These are phyloP conservation scores for Anguilla marmorata DNA, from an alignment of 2,797 vertebrate species.

Conservation along the genomic window DNA sequence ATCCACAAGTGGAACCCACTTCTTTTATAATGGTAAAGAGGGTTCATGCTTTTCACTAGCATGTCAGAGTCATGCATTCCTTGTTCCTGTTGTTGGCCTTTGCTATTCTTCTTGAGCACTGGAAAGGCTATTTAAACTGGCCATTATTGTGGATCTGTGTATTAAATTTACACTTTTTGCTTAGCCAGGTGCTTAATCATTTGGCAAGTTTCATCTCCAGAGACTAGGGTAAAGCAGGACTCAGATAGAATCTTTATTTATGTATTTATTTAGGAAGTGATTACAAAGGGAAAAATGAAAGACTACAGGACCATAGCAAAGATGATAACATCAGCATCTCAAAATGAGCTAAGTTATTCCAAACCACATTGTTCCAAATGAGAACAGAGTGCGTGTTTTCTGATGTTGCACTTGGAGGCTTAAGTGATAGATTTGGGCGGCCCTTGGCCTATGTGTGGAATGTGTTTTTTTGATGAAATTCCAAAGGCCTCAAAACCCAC, in stretches of 20 bases:
- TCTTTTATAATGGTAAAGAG: too few relatives aligned
- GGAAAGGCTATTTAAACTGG: too few relatives aligned
- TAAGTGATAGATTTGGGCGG: neutral
- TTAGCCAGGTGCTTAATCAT: conserved; percentile 4
- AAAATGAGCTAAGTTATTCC: neutral
- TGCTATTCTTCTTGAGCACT: neutral
- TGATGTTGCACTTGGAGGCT: neutral
- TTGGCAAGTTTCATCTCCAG: conserved; percentile 4
- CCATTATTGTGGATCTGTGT: too few relatives aligned
- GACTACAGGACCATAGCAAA: neutral
- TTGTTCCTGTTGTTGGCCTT: neutral
- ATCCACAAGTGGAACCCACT: too few relatives aligned
- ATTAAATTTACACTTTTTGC: too few relatives aligned
- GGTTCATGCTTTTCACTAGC: too few relatives aligned
- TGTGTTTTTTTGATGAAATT: neutral
- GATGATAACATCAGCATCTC: neutral
- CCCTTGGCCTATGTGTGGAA: neutral
- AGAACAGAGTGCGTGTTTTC: neutral
- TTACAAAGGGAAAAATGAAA: neutral
- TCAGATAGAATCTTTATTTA: neutral
- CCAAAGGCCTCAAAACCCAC: neutral
- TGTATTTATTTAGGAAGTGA: neutral
- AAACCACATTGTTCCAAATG: neutral
- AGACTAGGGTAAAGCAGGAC: neutral
- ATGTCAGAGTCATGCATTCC: neutral